phyloP scores from a whole-genome alignment of 2,113 vertebrate genomes.

The Leptobrachium ailaonicum region DNA sequence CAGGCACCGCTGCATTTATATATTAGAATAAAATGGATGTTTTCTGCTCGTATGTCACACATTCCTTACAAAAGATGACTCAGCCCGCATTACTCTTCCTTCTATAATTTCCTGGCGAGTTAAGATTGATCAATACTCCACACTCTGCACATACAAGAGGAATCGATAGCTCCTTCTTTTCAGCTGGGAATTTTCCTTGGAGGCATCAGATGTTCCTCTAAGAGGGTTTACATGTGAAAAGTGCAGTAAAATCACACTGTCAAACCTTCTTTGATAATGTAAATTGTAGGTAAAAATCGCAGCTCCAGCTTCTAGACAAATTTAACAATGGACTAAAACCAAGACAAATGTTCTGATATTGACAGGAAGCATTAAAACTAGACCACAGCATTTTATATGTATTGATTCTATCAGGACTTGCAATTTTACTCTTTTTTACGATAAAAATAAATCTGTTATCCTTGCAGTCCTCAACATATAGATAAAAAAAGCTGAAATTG shows the following conservation, averaged over 20 bases:
- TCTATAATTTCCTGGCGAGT: conserved; percentile 62
- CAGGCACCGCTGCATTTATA: neutral
- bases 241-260: neutral
- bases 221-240: neutral
- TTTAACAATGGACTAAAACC: too few species aligned
- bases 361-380: too few species aligned
- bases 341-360: too few species aligned
- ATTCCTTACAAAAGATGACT: conserved; percentile 61
- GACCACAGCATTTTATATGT: too few species aligned
- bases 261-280: neutral
- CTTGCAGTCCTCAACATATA: too few species aligned
- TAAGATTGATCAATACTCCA: conserved; percentile 57
- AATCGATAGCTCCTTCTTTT: neutral
- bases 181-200: neutral
- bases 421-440: too few species aligned
- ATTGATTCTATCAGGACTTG: too few species aligned
- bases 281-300: neutral
- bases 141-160: conserved; percentile 40
- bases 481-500: too few species aligned
- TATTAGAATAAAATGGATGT: neutral
- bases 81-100: conserved; percentile 40
- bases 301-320: too few species aligned
- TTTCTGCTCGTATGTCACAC: conserved; percentile 30
- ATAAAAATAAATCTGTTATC: too few species aligned
- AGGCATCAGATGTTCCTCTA: neutral